These are phyloP conservation scores for Fistularia commersonii DNA, from an alignment of 2,797 vertebrate species.

Conservation along the genomic window DNA sequence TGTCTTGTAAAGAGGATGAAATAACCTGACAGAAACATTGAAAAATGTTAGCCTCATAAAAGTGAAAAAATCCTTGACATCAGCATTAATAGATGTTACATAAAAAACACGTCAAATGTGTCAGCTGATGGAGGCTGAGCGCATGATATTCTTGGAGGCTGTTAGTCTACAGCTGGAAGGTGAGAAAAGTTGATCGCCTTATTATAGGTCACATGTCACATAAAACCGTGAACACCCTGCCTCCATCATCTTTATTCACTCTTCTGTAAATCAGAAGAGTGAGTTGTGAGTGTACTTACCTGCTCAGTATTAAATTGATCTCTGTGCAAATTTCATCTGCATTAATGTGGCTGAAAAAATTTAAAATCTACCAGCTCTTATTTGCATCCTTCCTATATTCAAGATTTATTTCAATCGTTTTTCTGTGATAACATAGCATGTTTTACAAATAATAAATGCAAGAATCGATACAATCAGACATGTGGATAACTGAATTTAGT, in stretches of 20 bases:
- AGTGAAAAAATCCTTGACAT: neutral
- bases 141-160: slow-evolving; percentile 44
- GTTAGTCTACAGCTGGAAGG: slow-evolving; percentile 32
- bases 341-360: neutral
- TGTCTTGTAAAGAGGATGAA: too few species aligned
- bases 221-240: slow-evolving; percentile 54
- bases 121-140: too few species aligned
- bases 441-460: too few species aligned
- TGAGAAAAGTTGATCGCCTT: slow-evolving; percentile 48
- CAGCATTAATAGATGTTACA: neutral
- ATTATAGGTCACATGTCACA: slow-evolving; percentile 60
- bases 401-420: too few species aligned
- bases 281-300: neutral
- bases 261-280: slow-evolving; percentile 55
- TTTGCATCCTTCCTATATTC: too few species aligned
- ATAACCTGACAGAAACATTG: too few species aligned
- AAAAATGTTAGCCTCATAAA: neutral
- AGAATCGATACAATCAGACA: too few species aligned
- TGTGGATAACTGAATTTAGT: too few species aligned
- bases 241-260: slow-evolving; percentile 42
- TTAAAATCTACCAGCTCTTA: too few species aligned
- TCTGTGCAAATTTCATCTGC: neutral
- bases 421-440: too few species aligned
- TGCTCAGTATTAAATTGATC: neutral
- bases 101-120: neutral